Conservation (phyloP, 1,140 invertebrate species). For the Ephestia elutella region DNA sequence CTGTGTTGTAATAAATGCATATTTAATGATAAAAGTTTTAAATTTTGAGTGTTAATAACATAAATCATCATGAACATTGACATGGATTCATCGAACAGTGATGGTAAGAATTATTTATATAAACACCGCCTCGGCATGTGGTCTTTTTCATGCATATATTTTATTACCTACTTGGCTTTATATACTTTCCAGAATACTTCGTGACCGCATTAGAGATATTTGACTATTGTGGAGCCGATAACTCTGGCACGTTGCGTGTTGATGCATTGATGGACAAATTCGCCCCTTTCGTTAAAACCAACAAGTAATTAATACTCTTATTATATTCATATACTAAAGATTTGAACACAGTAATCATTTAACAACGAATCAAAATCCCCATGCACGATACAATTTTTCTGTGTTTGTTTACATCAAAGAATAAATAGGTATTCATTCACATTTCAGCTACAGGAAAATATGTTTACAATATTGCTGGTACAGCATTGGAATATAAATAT, state of each 20-base stretch:
- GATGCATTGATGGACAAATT: slow-evolving; percentile 61
- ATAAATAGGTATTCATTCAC: too few species aligned
- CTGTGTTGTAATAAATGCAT: slow-evolving; percentile 7
- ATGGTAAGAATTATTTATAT: slow-evolving; percentile 53
- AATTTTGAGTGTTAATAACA: not conserved
- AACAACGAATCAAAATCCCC: too few species aligned
- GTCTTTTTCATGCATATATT: slow-evolving; percentile 36
- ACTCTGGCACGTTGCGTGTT: slow-evolving; percentile 44
- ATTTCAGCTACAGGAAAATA: too few species aligned
- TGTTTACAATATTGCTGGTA: too few species aligned
- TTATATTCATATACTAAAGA: not conserved
- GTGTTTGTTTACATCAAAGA: too few species aligned
- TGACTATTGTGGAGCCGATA: slow-evolving; percentile 56
- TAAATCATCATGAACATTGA: slow-evolving; percentile 40
- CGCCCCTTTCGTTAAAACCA: slow-evolving; percentile 60
- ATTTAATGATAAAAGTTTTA: not conserved
- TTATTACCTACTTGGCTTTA: not conserved
- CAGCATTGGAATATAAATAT: too few species aligned
- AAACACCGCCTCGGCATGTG: slow-evolving; percentile 43
- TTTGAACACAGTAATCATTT: too few species aligned
- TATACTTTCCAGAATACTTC: slow-evolving; percentile 56
- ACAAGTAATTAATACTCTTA: slow-evolving; percentile 44
- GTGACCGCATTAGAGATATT: slow-evolving; percentile 61
- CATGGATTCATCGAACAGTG: slow-evolving; percentile 37
- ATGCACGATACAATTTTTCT: too few species aligned